Base-by-base conservation (phyloP, 2,888 invertebrate species). In the Cryptophagus acutangulus region DNA sequence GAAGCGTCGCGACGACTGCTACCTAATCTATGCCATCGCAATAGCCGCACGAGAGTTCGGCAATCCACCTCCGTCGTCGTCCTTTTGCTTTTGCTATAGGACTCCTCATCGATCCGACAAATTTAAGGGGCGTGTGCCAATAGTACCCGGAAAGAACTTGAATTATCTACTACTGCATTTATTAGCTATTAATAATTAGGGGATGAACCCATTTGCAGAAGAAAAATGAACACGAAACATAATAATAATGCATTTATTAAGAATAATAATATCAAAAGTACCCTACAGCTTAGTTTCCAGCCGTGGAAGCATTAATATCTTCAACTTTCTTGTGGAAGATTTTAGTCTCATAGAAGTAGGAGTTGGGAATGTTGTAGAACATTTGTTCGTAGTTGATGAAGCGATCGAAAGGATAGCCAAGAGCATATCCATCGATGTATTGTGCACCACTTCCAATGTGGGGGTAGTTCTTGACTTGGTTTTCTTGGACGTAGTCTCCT, bases 331-430 rank as follows among this genome's bases (percentile, higher is more conserved):
- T 72, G 68, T 84, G 81, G 72, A 76, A 83, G 58, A 85, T 73
- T 49, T 71, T 71, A 3, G 79, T 74, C 53, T 82, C 80, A 51
- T 81, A 73, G 63, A 81, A 78, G 65, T 72, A 76, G 71, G 79
- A 78, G 70, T 86, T 86, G 26, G 82, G 76, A 12, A 79, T 78
- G 48, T 73, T 73, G 50, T 73, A 73, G 74, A 81, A 84, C 45
- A 70, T 71, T 34, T 67, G 67, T 31, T 77, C 71, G 34, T 47
- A 55, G 30, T 78, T 71, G 57, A 82, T 75, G 14, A 71, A 70
- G 52, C 83, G 79, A 62, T 87, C 85, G 61, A 87, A 76, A 45
- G 87, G 87, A 74, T 79, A 87, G 37, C 83, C 84, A 57, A 81
- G 72, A 31, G 84, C 76, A 63, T 76, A 74, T 49, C 72, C 74